A percentile compares a stretch with the other conserved stretches of the same genome.
Evolutionary conservation across 2,797 vertebrate species (phyloP).

Genomic region (Dallia pectoralis): DNA sequence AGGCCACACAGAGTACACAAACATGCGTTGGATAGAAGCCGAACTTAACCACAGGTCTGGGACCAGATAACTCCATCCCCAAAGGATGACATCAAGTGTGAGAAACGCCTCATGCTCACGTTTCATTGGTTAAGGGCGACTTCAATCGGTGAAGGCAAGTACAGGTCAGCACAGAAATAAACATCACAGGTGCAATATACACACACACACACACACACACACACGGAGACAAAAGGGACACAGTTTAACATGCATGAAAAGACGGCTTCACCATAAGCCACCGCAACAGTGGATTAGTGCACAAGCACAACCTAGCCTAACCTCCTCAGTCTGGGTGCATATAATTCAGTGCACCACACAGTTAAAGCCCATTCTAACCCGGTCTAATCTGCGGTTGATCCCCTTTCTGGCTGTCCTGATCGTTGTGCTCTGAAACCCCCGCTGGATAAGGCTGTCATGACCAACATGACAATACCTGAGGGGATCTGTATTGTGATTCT

Average conservation of each 20-base stretch:
- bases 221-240: neutral
- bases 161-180: slow-evolving; percentile 42
- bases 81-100: neutral
- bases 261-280: slow-evolving; percentile 5
- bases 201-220: slow-evolving; percentile 26
- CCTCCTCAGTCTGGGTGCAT: neutral
- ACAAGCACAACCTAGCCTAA: slow-evolving; percentile 9
- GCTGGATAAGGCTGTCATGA: slow-evolving; percentile 14
- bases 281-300: slow-evolving; percentile 25
- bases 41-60: neutral
- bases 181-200: neutral
- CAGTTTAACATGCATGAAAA: slow-evolving; percentile 47
- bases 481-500: neutral
- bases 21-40: slow-evolving; percentile 12
- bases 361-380: neutral
- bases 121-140: neutral
- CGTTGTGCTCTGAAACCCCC: slow-evolving; percentile 12
- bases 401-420: neutral
- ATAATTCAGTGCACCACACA: neutral
- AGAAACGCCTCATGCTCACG: neutral
- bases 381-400: neutral
- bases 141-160: slow-evolving; percentile 16
- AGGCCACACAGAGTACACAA: slow-evolving; percentile 52
- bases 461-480: slow-evolving; percentile 15
- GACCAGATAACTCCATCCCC: neutral